phyloP scores from a whole-genome alignment of 2,797 vertebrate genomes.

The Thaleichthys pacificus region DNA sequence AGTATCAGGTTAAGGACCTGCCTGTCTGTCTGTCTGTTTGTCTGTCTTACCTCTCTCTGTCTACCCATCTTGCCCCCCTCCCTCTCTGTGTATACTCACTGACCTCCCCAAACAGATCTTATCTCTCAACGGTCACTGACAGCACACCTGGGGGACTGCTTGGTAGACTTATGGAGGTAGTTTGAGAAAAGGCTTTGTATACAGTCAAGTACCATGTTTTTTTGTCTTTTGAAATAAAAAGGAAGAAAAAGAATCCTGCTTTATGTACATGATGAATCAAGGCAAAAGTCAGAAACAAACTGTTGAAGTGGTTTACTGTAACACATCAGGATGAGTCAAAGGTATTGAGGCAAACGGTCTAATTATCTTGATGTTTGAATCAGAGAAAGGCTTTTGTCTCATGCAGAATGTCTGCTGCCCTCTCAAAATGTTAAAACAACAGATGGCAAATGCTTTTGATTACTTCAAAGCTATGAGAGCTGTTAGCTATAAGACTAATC shows the following conservation, averaged over 20 bases:
- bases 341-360: conserved; percentile 21
- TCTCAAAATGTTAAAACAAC: conserved; percentile 41
- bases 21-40: neutral
- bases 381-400: conserved; percentile 17
- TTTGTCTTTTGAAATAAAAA: conserved; percentile 8
- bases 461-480: conserved; percentile 23
- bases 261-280: conserved; percentile 8
- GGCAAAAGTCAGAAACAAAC: neutral
- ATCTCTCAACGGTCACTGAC: neutral
- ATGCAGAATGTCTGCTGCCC: conserved; percentile 30
- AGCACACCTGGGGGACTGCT: neutral
- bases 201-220: conserved; percentile 24
- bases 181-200: no score
- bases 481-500: conserved; percentile 24
- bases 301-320: conserved; percentile 23
- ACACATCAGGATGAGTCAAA: conserved; percentile 14
- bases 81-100: conserved; percentile 3
- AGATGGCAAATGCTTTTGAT: conserved; percentile 41
- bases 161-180: neutral
- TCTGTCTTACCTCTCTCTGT: conserved; percentile 6
- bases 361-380: conserved; percentile 23
- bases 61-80: conserved; percentile 3
- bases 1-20: conserved; percentile 37
- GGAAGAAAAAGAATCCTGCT: neutral
- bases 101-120: no score